A percentile compares a stretch with the other conserved stretches of the same genome.
phyloP scores from a whole-genome alignment of 2,797 vertebrate species.

The Phataginus tricuspis region DNA sequence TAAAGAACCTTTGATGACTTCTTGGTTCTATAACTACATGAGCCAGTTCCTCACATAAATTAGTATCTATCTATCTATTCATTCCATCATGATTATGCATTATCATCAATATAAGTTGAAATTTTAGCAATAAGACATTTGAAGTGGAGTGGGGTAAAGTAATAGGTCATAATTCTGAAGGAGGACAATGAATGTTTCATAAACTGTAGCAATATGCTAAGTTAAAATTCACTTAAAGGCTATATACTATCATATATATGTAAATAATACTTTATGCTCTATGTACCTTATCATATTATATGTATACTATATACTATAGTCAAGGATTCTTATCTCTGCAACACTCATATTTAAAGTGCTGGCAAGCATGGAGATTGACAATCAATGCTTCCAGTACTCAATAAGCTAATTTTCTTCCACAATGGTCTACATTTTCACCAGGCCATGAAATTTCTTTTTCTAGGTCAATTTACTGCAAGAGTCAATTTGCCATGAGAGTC shows the following conservation, averaged over 20 bases:
- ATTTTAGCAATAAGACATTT: constrained; percentile 1
- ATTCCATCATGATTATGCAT: not conserved
- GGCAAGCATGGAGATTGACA: constrained; percentile 48
- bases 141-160: not conserved
- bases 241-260: not conserved
- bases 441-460: constrained; percentile 71
- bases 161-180: not conserved
- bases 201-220: not conserved
- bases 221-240: not conserved
- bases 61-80: not conserved
- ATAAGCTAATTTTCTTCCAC: constrained; percentile 66
- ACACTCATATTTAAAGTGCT: constrained; percentile 48
- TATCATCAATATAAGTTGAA: not conserved
- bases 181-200: not conserved
- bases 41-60: not conserved
- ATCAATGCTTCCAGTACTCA: constrained; percentile 64
- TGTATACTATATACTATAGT: not conserved
- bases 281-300: not conserved
- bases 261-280: not conserved
- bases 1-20: not conserved
- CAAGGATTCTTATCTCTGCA: constrained; percentile 7
- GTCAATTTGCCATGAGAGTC: constrained; percentile 75
- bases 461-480: constrained; percentile 70
- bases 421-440: constrained; percentile 73
- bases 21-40: not conserved